phyloP scores from a whole-genome alignment of 2,888 invertebrate species.

The Drosophila kambysellisi region DNA sequence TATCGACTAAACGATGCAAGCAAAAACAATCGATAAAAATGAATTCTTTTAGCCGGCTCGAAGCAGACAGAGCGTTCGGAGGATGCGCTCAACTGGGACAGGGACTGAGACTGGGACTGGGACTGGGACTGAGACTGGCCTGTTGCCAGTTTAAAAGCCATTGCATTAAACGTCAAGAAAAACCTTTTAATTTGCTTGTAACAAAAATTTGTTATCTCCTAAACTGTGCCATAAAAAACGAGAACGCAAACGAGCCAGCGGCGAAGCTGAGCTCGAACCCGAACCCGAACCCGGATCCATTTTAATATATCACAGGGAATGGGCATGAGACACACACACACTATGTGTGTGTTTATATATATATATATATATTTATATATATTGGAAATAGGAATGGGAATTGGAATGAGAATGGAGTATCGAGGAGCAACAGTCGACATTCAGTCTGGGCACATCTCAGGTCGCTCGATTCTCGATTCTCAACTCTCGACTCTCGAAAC shows the following conservation, averaged over 20 bases:
- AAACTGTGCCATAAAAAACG: slow-evolving; percentile 83
- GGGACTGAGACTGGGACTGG: slow-evolving; percentile 9
- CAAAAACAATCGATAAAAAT: slow-evolving; percentile 83
- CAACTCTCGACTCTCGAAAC: slow-evolving; percentile 13
- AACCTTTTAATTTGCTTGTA: slow-evolving; percentile 84
- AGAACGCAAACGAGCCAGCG: slow-evolving; percentile 62
- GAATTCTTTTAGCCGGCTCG: slow-evolving; percentile 68
- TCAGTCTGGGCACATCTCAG: slow-evolving; percentile 49
- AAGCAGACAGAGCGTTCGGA: not conserved
- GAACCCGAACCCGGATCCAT: slow-evolving; percentile 64
- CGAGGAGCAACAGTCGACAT: slow-evolving; percentile 43
- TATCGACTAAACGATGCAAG: slow-evolving; percentile 83
- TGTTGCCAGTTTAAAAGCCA: slow-evolving; percentile 69
- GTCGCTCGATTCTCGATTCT: not conserved
- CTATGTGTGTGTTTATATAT: not conserved
- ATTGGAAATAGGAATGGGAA: slow-evolving; percentile 36
- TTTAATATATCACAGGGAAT: slow-evolving; percentile 77
- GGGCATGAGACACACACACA: slow-evolving; percentile 23
- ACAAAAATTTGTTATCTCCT: slow-evolving; percentile 83
- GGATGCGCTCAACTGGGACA: slow-evolving; percentile 20
- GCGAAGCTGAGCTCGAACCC: slow-evolving; percentile 15
- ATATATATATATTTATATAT: not conserved
- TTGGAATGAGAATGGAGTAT: slow-evolving; percentile 9
- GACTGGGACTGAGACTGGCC: slow-evolving; percentile 19
- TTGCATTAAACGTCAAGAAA: slow-evolving; percentile 77